Evolutionary conservation across 2,888 invertebrate species (phyloP).

Genomic region (Troides oblongomaculatus): DNA sequence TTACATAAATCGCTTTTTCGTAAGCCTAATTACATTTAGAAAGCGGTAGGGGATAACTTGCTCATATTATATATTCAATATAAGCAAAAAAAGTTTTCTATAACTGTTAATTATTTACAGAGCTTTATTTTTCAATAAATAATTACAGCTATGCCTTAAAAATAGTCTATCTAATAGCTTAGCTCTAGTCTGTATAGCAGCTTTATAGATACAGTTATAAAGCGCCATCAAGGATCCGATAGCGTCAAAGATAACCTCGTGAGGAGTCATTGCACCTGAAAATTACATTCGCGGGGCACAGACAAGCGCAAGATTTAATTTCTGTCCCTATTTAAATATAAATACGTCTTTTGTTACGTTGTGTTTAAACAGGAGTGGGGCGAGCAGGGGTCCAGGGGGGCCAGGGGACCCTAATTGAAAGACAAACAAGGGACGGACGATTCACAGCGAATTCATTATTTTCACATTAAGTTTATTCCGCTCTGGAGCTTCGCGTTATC

Average conservation of each 20-base stretch:
- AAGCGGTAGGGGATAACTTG: no score
- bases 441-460: slow-evolving; percentile 76
- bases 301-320: slow-evolving; percentile 69
- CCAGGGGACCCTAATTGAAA: slow-evolving; percentile 72
- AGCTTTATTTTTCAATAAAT: no score
- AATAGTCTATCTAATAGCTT: no score
- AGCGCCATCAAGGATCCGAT: background rate
- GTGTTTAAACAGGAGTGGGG: slow-evolving; percentile 60
- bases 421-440: slow-evolving; percentile 71
- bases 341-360: slow-evolving; percentile 52
- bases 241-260: background rate
- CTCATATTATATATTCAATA: no score
- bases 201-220: no score
- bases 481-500: slow-evolving; percentile 24
- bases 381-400: slow-evolving; percentile 38
- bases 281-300: slow-evolving; percentile 40
- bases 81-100: no score
- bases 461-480: slow-evolving; percentile 64
- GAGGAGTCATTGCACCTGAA: slow-evolving; percentile 44
- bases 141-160: no score
- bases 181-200: no score
- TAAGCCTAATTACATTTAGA: no score
- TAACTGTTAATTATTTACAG: no score
- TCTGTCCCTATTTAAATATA: slow-evolving; percentile 68
- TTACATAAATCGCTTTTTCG: no score